These are phyloP conservation scores for Ptiloglossa arizonensis DNA, from an alignment of 1,140 invertebrate species.

Conservation along the genomic window DNA sequence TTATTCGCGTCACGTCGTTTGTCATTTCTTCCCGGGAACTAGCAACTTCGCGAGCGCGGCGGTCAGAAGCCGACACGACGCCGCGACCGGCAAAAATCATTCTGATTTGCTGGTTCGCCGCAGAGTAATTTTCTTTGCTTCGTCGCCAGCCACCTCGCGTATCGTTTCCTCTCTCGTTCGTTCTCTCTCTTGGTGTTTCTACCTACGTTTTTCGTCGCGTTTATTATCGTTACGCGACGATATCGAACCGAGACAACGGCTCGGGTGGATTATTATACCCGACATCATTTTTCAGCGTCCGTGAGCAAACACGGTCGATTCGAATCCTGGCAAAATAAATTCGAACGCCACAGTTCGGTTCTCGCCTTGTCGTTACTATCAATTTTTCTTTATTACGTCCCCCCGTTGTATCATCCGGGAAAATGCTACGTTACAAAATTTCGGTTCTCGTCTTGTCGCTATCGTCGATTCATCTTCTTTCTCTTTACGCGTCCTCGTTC, in stretches of 20 bases:
- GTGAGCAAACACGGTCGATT: too few species aligned
- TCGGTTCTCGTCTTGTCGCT: too few species aligned
- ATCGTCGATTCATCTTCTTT: neutral
- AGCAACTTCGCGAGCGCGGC: constrained; percentile 29
- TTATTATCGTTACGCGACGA: constrained; percentile 13
- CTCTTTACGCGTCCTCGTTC: neutral
- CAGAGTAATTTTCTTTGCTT: constrained; percentile 48
- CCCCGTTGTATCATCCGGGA: too few species aligned
- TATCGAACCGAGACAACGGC: neutral
- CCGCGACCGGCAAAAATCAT: constrained; percentile 42
- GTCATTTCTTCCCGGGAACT: constrained; percentile 59
- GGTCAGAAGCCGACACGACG: constrained; percentile 21
- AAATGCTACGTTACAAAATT: too few species aligned
- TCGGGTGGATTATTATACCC: constrained; percentile 22
- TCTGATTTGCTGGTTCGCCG: constrained; percentile 40
- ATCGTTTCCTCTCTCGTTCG: neutral
- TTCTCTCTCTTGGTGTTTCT: neutral
- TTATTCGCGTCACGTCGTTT: constrained; percentile 62
- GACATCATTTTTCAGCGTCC: neutral
- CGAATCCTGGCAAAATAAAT: too few species aligned
- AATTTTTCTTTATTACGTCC: too few species aligned
- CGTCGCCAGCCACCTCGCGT: neutral
- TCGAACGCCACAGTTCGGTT: too few species aligned
- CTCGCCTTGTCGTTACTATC: too few species aligned
- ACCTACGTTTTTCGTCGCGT: neutral